Conservation (phyloP, 2,888 invertebrate genomes). For the Aleiodes testaceus region DNA sequence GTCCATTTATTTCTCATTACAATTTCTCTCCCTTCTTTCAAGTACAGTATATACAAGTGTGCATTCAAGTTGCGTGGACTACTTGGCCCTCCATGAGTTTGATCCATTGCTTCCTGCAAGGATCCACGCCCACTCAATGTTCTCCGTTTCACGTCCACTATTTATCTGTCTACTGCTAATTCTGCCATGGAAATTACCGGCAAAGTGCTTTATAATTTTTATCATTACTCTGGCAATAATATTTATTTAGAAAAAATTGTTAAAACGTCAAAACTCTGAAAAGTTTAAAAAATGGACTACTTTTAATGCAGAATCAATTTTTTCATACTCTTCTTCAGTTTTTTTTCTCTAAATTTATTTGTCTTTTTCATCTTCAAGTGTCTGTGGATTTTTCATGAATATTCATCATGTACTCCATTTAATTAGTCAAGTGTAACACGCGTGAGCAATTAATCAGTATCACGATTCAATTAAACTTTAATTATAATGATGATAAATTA, state of each 20-base stretch:
- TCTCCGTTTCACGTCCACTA: conserved; percentile 59
- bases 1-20: conserved; percentile 6
- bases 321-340: too few relatives aligned
- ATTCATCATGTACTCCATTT: too few relatives aligned
- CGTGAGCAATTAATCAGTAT: conserved; percentile 10
- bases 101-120: conserved; percentile 70
- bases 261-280: conserved; percentile 55
- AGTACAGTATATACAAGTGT: conserved; percentile 31
- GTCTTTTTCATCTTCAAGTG: too few relatives aligned
- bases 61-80: conserved; percentile 35
- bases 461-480: conserved; percentile 1
- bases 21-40: conserved; percentile 7
- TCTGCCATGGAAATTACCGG: conserved; percentile 59
- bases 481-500: conserved; percentile 27
- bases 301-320: too few relatives aligned
- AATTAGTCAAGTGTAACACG: conserved; percentile 44
- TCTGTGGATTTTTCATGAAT: too few relatives aligned
- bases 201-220: conserved; percentile 8
- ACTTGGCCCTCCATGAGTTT: conserved; percentile 58
- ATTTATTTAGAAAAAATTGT: too few relatives aligned
- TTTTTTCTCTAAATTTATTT: too few relatives aligned
- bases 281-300: conserved; percentile 32
- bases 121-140: conserved; percentile 70
- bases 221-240: background rate
- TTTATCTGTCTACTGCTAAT: conserved; percentile 67